Base-by-base conservation (phyloP, 2,113 vertebrate species). In the Sialia sialis region DNA sequence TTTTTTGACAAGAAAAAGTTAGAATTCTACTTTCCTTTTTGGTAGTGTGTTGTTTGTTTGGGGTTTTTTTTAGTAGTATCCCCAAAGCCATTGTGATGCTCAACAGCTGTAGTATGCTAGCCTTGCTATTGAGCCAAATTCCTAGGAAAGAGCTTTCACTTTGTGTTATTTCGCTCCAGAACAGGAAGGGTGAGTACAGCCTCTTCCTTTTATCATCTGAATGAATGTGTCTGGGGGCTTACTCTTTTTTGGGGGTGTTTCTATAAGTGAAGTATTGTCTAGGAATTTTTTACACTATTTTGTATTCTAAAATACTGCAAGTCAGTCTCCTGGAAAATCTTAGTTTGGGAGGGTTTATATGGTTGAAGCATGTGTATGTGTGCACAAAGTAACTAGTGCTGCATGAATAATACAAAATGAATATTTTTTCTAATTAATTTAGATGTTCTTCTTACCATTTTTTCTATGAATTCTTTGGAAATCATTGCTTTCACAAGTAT, bases 371-470 rank as follows among this genome's bases (percentile, higher is more conserved):
- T 52, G 10, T 68, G 43, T 7, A 4, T 6, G 10, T 8, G 6
- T 6, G 10, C 48, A 44, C 3, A 15, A 84, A 74, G 52, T 76
- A 89, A 62, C 48, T 78, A 64, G 46, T 52, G 48, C 66, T 84
- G 22, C 49, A 19, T 87, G 46, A 89, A 73, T 87, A 91, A 89
- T 84, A 68, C 32, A 20, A 64, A 52, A 7, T 72, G 48, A 91
- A 75, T 87, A 64, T 34, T 72, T 92, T 87, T 70, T 59, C 52
- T 70, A 64, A 78, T 92, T 91, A 92, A 67, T 93, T 82, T 79
- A 74, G 66, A 25, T 39, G 89, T 74, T 39, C 44, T 79, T 32
- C 46, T 87, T 84, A 51, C 39, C 34, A 30, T 67, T 73, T 93
- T 67, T 60, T 13, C 41, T 59, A 6, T 73, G 41, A 68, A 58